Evolutionary conservation across 2,797 vertebrate genomes (phyloP), one percentile per base, ranked within the genome.

Genomic region (Gorsachius magnificus): DNA sequence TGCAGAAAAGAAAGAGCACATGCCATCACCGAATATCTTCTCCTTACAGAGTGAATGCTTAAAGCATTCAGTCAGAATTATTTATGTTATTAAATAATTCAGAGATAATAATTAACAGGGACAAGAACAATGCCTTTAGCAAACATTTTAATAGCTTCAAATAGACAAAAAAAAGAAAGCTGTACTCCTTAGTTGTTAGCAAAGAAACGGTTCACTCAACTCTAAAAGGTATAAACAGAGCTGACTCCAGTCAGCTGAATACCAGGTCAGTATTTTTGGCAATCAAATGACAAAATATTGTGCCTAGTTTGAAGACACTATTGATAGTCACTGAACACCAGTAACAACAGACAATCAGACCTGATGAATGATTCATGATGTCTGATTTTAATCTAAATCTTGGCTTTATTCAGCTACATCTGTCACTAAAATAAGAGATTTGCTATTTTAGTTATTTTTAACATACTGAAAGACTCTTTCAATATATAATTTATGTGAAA

Each of bases 301-400:
- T 92, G 92, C 77, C 60, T 83, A 60, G 31, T 41, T 58, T 83
- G 75, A 94, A 96, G 70, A 92, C 65, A 74, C 57, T 84, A 65
- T 46, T 83, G 57, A 77, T 60, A 70, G 43, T 74, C 60, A 81
- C 56, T 94, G 71, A 95, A 94, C 65, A 91, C 58, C 90, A 92
- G 76, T 87, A 89, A 87, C 66, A 96, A 81, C 79, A 94, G 6
- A 41, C 88, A 96, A 93, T 95, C 74, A 92, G 90, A 93, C 50
- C 58, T 72, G 70, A 95, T 88, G 50, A 96, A 90, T 92, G 91
- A 95, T 92, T 96, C 83, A 81, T 92, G 66, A 92, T 72, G 65
- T 83, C 77, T 92, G 83, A 64, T 92, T 96, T 94, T 90, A 80
- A 90, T 90, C 72, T 87, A 95, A 90, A 79, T 83, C 60, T 65